Conservation (phyloP, 53 echinoderm and acorn worm genomes). For the Temnopleurus reevesii region DNA sequence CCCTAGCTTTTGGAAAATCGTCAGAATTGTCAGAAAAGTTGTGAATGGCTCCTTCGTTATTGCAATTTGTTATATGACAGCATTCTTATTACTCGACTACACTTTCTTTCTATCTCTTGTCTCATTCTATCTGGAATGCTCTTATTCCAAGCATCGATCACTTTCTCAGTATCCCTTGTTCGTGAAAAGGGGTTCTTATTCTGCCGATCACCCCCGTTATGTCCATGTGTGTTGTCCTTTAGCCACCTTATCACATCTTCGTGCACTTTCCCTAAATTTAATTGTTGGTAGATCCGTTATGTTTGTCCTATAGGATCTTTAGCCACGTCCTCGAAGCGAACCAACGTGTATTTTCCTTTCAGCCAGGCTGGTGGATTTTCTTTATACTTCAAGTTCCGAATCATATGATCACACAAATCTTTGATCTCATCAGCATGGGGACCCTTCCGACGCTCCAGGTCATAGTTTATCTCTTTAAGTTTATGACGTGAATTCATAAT, state of each 20-base stretch:
- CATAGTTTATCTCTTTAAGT: slow-evolving; percentile 52
- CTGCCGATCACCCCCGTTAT: not conserved
- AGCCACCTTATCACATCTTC: slow-evolving; percentile 17
- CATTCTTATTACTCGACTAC: not conserved
- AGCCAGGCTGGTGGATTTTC: slow-evolving; percentile 65
- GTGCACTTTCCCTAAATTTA: slow-evolving; percentile 18
- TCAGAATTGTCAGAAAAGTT: no score
- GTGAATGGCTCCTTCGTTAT: no score
- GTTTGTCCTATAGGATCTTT: slow-evolving; percentile 38
- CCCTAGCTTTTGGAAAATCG: no score
- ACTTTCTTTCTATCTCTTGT: slow-evolving; percentile 22
- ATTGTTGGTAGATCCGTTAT: slow-evolving; percentile 52
- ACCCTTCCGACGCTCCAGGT: slow-evolving; percentile 66
- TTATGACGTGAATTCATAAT: slow-evolving; percentile 75
- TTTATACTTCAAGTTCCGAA: slow-evolving; percentile 61
- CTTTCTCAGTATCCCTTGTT: not conserved
- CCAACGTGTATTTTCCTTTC: slow-evolving; percentile 59
- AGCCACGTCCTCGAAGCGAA: slow-evolving; percentile 84
- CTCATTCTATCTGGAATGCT: not conserved
- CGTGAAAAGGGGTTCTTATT: not conserved
- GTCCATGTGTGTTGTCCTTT: slow-evolving; percentile 26
- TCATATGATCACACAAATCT: slow-evolving; percentile 75
- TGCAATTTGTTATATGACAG: slow-evolving; percentile 39
- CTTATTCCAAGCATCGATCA: slow-evolving; percentile 40
- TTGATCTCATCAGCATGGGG: slow-evolving; percentile 53